Base-by-base conservation (phyloP, 2,797 vertebrate genomes). In the Emys orbicularis region DNA sequence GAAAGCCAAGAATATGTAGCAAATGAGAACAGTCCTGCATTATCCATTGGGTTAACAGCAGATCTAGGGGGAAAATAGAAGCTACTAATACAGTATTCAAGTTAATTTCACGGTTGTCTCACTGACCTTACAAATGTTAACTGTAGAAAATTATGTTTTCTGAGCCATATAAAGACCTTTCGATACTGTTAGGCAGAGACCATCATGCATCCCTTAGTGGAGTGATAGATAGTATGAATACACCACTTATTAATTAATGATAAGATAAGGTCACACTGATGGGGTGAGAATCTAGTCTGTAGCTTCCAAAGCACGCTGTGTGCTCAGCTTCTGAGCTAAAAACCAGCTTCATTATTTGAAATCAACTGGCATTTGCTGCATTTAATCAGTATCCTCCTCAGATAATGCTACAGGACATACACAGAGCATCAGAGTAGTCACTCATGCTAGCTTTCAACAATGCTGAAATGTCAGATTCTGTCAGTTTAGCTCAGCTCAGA, bases 21-120 rank as follows among this genome's bases (percentile, higher is more conserved):
- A 6, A 98, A 99, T 53, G 98, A 98, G 80, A 99, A 89, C 52
- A 99, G 98, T 3, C 99, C 98, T 1, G 98, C 98, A 5, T 98
- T 97, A 54, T 99, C 98, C 56, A 98, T 2, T 2, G 98, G 98
- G 87, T 99, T 98, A 50, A 98, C 83, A 37, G 98, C 98, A 86
- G 95, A 88, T 77, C 91, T 88, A 84, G 61, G 79, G 52, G 72
- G 19, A 87, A 87, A 23, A 90, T 83, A 9, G 5, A 80, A 56
- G 23, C 10, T 72, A 12, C 1, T 82, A 8, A 27, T 56, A 54
- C 7, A 12, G 5, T 84, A 41, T 84, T 91, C 80, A 90, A 34
- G 37, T 86, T 88, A 2, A 18, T 86, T 90, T 88, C 83, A 47
- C 56, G 29, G 41, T 79, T 88, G 65, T 57, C 1, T 2, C 11